A percentile compares a stretch with the other conserved stretches of the same genome.
Evolutionary conservation across 2,113 vertebrate genomes (phyloP).

Genomic region (Axis porcinus): DNA sequence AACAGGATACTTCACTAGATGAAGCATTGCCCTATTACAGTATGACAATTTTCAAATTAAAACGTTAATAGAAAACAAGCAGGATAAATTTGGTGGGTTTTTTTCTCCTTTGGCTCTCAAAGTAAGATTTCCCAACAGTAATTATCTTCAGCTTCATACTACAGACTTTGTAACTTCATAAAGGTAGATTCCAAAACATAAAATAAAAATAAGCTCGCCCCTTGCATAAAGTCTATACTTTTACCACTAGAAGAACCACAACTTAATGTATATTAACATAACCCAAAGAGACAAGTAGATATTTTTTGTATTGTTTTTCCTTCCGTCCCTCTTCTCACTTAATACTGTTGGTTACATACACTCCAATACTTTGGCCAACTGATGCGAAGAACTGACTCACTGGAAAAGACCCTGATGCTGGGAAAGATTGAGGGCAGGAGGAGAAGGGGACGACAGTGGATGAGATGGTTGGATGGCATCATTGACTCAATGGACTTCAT

Average conservation of each 20-base stretch:
- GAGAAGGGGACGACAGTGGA: neutral
- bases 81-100: neutral
- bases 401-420: neutral
- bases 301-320: neutral
- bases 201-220: neutral
- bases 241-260: neutral
- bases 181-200: neutral
- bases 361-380: neutral
- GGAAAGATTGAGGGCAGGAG: neutral
- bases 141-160: neutral
- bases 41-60: neutral
- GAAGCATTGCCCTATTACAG: neutral
- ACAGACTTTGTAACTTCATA: neutral
- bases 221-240: neutral
- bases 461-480: neutral
- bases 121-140: neutral
- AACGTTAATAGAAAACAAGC: neutral
- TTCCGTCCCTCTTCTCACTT: neutral
- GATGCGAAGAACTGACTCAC: accelerated
- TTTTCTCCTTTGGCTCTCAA: neutral
- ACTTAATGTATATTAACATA: neutral
- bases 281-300: neutral
- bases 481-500: neutral
- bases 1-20: neutral
- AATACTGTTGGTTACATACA: neutral